Evolutionary conservation across 2,888 invertebrate species (phyloP), one percentile per base, ranked within the genome.

Genomic region (Cephalotes varians): DNA sequence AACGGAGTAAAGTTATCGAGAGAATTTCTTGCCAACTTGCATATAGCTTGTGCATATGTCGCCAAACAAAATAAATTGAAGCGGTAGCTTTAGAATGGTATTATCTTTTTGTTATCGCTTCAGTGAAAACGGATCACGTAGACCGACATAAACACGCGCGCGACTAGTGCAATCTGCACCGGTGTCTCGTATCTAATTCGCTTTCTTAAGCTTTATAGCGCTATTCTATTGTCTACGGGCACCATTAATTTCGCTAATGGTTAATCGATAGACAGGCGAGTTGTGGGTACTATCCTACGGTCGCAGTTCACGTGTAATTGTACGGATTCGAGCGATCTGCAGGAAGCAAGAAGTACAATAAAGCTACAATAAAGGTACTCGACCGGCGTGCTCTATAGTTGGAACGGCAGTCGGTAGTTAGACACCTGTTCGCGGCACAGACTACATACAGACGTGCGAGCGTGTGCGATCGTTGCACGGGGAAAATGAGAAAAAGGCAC

Each of bases 201-300:
- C 84, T 82, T 85, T 82, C 87, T 77, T 83, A 83, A 88, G 85
- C 86, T 84, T 84, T 84, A 83, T 83, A 86, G 82, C 73, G 79
- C 86, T 44, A 83, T 87, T 87, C 87, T 90, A 90, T 90, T 88
- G 90, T 87, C 89, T 85, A 87, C 90, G 84, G 83, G 86, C 84
- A 86, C 91, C 91, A 92, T 93, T 93, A 93, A 93, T 93, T 93
- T 93, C 87, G 88, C 90, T 93, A 93, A 93, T 93, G 92, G 92
- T 91, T 93, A 93, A 93, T 93, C 93, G 91, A 93, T 93, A 93
- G 87, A 89, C 92, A 90, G 91, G 92, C 91, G 84, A 86, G 87
- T 90, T 86, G 88, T 86, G 85, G 81, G 80, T 81, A 84, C 73
- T 60, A 64, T 77, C 81, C 76, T 54, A 60, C 31, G 28, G 31